Base-by-base conservation (phyloP, 2,888 invertebrate genomes). In the Synergus umbraculus region DNA sequence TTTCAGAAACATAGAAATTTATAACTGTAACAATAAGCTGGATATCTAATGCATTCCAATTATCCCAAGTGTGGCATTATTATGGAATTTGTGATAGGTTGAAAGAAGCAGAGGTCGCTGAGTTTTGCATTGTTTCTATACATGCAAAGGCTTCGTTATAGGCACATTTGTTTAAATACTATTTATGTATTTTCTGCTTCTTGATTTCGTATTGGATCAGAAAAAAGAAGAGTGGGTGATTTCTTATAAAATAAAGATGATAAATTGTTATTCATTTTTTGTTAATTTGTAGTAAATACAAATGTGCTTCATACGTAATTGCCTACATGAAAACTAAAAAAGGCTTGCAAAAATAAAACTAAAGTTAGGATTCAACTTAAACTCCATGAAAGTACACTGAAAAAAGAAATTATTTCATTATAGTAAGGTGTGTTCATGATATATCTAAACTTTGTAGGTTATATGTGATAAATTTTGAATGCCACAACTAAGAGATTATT, bases 61-160 rank as follows among this genome's bases (percentile, higher is more conserved):
- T 63, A 29, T 73, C 54, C n/a, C 73, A 73, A 54, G n/a, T 73
- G 73, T 54, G 73, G 73, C 73, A 73, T 73, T 73, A 37, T 1
- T 73, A 54, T 49, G 15, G 15, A 46, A 49, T 69, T 69, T 15
- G 29, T 29, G 29, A 4, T 46, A 54, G 73, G 49, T 12, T 13
- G 37, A 73, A 73, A 73, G 54, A 73, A 73, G 73, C 73, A 73
- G 73, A 73, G 73, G 73, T 73, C 37, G 73, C 54, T 54, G 54
- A 37, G 73, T 73, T 73, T 73, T 73, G n/a, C 54, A 54, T 37
- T 73, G n/a, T 54, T 54, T n/a, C 73, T 73, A 54, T 54, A 54
- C n/a, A 73, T 73, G 73, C 73, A 73, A 73, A 73, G 73, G 73
- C 73, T 73, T 73, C 37, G 54, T 49, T 54, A 73, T 73, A 73